Evolutionary conservation across 2,113 vertebrate species (phyloP), one percentile per base, ranked within the genome.

Genomic region (Orientallactaga bullata): DNA sequence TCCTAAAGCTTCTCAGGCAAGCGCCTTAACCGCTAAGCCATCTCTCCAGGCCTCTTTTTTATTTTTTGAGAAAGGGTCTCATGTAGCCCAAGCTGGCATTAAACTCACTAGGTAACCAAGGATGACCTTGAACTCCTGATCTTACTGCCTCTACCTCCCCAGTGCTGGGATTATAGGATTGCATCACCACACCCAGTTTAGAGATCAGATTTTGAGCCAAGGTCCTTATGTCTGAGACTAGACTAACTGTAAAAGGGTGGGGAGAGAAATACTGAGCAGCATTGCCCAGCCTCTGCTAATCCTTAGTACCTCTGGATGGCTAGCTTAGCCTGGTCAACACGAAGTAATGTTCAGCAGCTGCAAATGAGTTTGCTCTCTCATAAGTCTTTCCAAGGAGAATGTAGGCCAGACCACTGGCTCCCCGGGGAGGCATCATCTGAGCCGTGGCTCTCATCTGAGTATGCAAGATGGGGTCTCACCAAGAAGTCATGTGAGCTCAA

Each of bases 171-270:
- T 66, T 30, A 47, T 21, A 28, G 42, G 12, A 24, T 3, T 71
- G n/a, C 17, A 21, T 23, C 21, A 85, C 47, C 83, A 85, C 47
- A 58, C 32, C 32, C 13, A 11, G 32, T 28, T 39, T 42, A 30
- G 24, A 17, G 18, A 13, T 10, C 13, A 4, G n/a, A 20, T 2
- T 18, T 18, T 3, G 55, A n/a, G 17, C 39, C 55, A 24, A 11
- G 39, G 17, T 8, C 11, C 5, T 12, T 1, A 0, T 13, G 61
- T 30, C 90, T 42, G n/a, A 51, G 37, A 20, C 17, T 11, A 78
- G 18, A 2, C n/a, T 11, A 3, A 28, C 12, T 32, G 6, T 32
- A 20, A 58, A 60, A 30, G 7, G n/a, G 0, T 3, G 6, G 5
- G 23, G 8, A 55, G 26, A 17, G 21, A 88, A 55, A 30, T 3